A percentile compares a stretch with the other conserved stretches of the same genome.
Evolutionary conservation across 1,140 invertebrate species (phyloP).

Genomic region (Calephelis nemesis): DNA sequence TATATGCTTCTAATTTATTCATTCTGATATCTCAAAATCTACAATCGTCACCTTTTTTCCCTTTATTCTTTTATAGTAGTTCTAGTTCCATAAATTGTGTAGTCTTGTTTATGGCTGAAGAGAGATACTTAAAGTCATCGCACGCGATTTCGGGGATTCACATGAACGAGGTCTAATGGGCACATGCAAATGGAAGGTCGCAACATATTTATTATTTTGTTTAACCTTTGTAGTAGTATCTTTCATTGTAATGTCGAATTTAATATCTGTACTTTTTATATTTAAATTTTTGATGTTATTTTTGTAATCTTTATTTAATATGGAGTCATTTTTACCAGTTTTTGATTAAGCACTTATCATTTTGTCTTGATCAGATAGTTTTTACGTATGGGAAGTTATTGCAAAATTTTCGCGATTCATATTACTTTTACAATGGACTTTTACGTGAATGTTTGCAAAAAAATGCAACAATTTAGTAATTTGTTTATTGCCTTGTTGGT

Average conservation of each 20-base stretch:
- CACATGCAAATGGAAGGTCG: conserved; percentile 21
- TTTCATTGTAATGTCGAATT: conserved; percentile 21
- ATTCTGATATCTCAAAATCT: no score
- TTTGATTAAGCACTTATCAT: neutral
- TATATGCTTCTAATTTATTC: neutral
- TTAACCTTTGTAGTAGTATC: conserved; percentile 26
- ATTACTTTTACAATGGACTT: no score
- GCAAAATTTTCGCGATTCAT: neutral
- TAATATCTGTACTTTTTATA: conserved; percentile 27
- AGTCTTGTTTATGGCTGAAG: conserved; percentile 16
- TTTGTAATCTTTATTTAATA: conserved; percentile 20
- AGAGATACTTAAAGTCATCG: conserved; percentile 38
- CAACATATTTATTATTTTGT: conserved; percentile 6
- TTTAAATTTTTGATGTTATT: conserved; percentile 17
- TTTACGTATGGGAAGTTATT: neutral
- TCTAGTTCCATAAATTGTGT: neutral
- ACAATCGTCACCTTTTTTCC: neutral
- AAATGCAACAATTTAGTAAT: no score
- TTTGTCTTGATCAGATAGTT: no score
- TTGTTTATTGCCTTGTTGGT: no score
- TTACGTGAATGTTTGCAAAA: no score
- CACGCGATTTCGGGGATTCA: conserved; percentile 36
- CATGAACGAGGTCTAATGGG: conserved; percentile 33
- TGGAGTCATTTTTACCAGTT: conserved; percentile 43
- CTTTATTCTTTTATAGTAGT: neutral